Percentiles rank a stretch among this genome's conserved stretches.
phyloP scores from a whole-genome alignment of 1,140 invertebrate genomes.

The Orchesella cincta region DNA sequence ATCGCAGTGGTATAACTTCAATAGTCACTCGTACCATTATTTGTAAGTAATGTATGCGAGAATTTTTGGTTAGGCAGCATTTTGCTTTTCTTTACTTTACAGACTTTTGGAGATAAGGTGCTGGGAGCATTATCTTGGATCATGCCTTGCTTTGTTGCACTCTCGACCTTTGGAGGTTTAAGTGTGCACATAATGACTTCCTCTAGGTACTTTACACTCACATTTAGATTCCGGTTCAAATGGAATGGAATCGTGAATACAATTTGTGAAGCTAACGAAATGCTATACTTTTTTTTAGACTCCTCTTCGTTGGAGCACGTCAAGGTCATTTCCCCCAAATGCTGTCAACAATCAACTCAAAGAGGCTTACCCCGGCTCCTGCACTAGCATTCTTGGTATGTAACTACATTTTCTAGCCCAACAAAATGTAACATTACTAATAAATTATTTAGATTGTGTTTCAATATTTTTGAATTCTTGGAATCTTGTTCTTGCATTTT shows the following conservation, averaged over 20 bases:
- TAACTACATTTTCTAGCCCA: no score
- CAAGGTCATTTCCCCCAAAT: slow-evolving; percentile 85
- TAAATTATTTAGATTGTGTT: slow-evolving; percentile 53
- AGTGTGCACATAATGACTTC: slow-evolving; percentile 90
- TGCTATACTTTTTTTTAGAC: slow-evolving; percentile 53
- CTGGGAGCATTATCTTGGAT: slow-evolving; percentile 78
- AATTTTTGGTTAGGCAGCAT: not conserved
- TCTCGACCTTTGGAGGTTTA: slow-evolving; percentile 83
- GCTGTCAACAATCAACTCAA: slow-evolving; percentile 82
- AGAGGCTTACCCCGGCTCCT: slow-evolving; percentile 83
- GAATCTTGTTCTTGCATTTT: no score
- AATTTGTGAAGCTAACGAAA: no score
- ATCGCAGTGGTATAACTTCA: slow-evolving; percentile 80
- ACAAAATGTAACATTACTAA: no score
- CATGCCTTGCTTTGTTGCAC: slow-evolving; percentile 84
- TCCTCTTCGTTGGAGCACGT: slow-evolving; percentile 90
- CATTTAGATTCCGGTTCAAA: not conserved
- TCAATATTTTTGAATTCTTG: slow-evolving; percentile 70
- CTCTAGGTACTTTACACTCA: slow-evolving; percentile 63
- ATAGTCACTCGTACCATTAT: no score
- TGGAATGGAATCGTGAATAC: not conserved
- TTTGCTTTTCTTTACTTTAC: slow-evolving; percentile 34
- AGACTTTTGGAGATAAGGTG: slow-evolving; percentile 81
- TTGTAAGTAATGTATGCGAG: no score
- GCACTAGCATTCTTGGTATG: slow-evolving; percentile 88